Evolutionary conservation across 53 echinoderm and acorn worm species (phyloP).

Genomic region (Glandiceps talaboti): DNA sequence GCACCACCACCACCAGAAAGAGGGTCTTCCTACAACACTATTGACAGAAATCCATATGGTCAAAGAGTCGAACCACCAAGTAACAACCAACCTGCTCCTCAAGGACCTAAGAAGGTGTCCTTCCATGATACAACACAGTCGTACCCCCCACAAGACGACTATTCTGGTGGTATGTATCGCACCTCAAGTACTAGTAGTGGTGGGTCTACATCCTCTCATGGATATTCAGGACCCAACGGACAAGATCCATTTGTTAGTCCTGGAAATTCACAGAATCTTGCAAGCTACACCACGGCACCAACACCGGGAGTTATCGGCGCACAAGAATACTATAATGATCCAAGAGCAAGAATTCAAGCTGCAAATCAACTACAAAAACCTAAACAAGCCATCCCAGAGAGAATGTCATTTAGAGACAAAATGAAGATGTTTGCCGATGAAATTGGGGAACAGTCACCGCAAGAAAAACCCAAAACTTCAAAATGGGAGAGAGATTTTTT

Average conservation of each 20-base stretch:
- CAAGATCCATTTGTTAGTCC: conserved; percentile 32
- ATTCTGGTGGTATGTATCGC: conserved; percentile 30
- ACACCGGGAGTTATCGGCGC: conserved; percentile 91
- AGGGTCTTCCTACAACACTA: conserved; percentile 5
- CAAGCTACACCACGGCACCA: conserved; percentile 54
- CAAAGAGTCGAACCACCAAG: not conserved
- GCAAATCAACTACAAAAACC: conserved; percentile 26
- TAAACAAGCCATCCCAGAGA: conserved; percentile 18
- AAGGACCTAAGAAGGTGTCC: not conserved
- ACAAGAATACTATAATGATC: conserved; percentile 89
- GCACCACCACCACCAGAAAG: conserved; percentile 27
- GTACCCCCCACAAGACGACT: conserved; percentile 62
- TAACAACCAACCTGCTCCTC: not conserved
- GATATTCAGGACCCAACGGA: not conserved
- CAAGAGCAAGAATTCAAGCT: conserved; percentile 62
- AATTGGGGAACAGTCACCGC: conserved; percentile 26
- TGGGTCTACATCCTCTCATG: conserved; percentile 7
- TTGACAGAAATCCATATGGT: conserved; percentile 13
- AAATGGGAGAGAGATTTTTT: conserved; percentile 91
- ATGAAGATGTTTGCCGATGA: conserved; percentile 86
- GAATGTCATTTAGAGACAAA: conserved; percentile 82
- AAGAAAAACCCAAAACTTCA: conserved; percentile 52
- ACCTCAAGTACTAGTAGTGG: conserved; percentile 1
- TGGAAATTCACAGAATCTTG: conserved; percentile 43
- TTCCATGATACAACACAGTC: conserved; percentile 16